These are phyloP conservation scores for Ictalurus furcatus DNA, from an alignment of 2,113 vertebrate genomes.

Conservation along the genomic window DNA sequence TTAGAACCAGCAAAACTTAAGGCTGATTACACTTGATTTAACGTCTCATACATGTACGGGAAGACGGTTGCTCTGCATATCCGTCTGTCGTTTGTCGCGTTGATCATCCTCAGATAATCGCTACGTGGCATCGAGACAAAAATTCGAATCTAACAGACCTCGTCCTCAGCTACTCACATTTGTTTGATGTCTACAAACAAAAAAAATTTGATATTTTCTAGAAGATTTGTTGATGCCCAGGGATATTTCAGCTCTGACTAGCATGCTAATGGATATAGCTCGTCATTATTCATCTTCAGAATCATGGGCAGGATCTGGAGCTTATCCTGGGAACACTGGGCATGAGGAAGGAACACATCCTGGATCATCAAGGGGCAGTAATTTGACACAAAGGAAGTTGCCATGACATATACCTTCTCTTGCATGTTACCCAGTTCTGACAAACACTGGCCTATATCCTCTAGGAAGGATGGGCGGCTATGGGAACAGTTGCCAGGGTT, in stretches of 20 bases:
- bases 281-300: background rate
- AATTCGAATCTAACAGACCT: background rate
- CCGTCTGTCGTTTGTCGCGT: background rate
- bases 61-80: background rate
- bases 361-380: background rate
- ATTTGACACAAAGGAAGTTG: slow-evolving; percentile 4
- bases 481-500: slow-evolving; percentile 44
- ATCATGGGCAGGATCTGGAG: background rate
- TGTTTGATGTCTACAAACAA: background rate
- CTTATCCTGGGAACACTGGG: background rate
- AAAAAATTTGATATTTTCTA: background rate
- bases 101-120: background rate
- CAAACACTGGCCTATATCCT: background rate
- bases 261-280: background rate
- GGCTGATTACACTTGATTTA: background rate
- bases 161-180: background rate
- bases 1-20: background rate
- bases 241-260: background rate
- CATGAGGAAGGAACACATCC: background rate
- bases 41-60: background rate
- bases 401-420: background rate
- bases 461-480: slow-evolving; percentile 15
- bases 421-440: background rate
- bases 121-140: background rate
- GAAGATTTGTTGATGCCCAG: background rate